Conservation (phyloP, 2,797 vertebrate genomes). For the Taenioides sp. region DNA sequence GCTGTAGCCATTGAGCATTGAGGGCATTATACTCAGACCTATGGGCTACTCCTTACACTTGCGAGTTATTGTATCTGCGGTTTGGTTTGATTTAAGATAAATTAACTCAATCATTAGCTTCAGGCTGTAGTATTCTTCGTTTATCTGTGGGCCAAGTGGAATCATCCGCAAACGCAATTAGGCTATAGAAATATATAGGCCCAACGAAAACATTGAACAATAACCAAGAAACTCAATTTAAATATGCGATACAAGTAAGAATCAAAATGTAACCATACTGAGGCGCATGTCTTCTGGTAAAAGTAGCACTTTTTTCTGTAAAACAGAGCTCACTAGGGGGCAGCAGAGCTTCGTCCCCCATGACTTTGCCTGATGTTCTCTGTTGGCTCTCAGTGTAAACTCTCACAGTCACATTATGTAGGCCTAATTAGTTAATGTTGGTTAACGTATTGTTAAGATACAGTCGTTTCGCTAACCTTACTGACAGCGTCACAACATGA, state of each 20-base stretch:
- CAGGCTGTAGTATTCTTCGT: background rate
- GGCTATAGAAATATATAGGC: too few relatives aligned
- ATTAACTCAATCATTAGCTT: background rate
- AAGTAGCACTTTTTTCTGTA: background rate
- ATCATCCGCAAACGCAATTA: background rate
- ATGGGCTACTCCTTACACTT: too few relatives aligned
- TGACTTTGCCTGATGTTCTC: background rate
- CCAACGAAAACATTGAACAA: background rate
- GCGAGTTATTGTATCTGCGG: too few relatives aligned
- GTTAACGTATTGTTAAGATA: background rate
- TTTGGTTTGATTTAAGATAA: background rate
- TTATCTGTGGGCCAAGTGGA: background rate
- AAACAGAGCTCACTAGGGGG: constrained; percentile 8
- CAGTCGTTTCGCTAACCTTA: too few relatives aligned
- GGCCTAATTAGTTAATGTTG: background rate
- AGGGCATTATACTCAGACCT: too few relatives aligned
- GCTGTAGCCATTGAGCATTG: too few relatives aligned
- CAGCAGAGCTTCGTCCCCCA: constrained; percentile 14
- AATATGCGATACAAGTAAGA: background rate
- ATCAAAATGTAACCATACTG: background rate
- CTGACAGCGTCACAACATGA: too few relatives aligned
- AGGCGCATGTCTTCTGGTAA: background rate
- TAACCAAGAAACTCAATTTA: background rate
- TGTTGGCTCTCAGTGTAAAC: background rate
- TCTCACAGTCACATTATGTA: background rate